Conservation (phyloP, 1,140 invertebrate species). For the Drosophila funebris region DNA sequence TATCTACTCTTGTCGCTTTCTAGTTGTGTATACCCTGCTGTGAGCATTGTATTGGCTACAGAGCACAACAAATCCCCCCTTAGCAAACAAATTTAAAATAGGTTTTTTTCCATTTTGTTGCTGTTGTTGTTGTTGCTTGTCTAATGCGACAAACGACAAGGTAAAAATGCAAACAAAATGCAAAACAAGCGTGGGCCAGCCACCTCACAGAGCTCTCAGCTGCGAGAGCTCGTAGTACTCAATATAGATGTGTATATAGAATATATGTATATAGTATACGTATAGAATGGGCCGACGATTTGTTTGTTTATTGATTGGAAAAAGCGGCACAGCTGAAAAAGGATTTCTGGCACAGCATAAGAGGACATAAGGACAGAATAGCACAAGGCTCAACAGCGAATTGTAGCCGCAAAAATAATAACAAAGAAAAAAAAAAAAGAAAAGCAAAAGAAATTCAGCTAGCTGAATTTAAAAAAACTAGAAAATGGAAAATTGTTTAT, state of each 20-base stretch:
- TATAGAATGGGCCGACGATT: slow-evolving; percentile 53
- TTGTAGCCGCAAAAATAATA: neutral
- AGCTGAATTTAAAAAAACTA: slow-evolving; percentile 51
- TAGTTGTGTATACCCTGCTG: neutral
- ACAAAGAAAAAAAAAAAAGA: slow-evolving; percentile 16
- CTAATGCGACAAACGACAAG: slow-evolving; percentile 60
- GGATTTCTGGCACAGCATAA: slow-evolving; percentile 39
- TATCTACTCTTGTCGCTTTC: no score
- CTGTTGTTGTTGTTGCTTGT: slow-evolving; percentile 51
- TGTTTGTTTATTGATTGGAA: slow-evolving; percentile 71
- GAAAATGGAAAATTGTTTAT: slow-evolving; percentile 60
- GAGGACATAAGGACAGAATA: slow-evolving; percentile 12
- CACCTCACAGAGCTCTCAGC: neutral
- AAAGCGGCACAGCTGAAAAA: slow-evolving; percentile 39
- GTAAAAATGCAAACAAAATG: slow-evolving; percentile 61
- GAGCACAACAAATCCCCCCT: slow-evolving; percentile 21
- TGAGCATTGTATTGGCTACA: neutral
- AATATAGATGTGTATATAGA: neutral
- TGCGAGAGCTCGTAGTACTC: no score
- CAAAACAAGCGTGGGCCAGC: slow-evolving; percentile 47
- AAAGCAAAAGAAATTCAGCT: no score
- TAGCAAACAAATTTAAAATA: slow-evolving; percentile 62
- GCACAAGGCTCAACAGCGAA: slow-evolving; percentile 6
- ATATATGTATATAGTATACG: slow-evolving; percentile 1
- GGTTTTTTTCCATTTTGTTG: slow-evolving; percentile 5